phyloP scores from a whole-genome alignment of 2,797 vertebrate genomes.

The Avahi laniger region DNA sequence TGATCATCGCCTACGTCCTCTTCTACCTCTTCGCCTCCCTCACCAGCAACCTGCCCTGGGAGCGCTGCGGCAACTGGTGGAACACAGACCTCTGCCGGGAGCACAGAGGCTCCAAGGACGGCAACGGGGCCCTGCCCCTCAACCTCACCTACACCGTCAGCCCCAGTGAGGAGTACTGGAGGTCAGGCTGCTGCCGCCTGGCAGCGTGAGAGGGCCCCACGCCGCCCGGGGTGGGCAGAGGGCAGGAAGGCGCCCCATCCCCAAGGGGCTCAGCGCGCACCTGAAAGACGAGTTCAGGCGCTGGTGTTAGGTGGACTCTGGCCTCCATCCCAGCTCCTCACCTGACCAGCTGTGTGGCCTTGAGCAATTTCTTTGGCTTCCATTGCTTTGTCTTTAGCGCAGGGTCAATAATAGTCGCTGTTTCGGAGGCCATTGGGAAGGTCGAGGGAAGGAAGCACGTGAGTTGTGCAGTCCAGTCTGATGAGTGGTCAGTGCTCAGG shows the following conservation, averaged over 20 bases:
- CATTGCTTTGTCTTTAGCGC: neutral
- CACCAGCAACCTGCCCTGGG: conserved; percentile 88
- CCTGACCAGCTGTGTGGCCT: neutral
- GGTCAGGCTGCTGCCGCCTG: conserved; percentile 69
- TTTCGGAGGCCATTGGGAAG: neutral
- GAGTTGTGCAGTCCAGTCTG: neutral
- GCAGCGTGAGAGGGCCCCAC: accelerated
- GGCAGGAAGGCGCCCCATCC: accelerated
- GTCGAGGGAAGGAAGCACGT: neutral
- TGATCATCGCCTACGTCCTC: conserved; percentile 90
- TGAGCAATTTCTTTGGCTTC: neutral
- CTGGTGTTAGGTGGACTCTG: neutral
- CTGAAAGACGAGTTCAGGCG: neutral
- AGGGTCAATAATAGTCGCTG: too few species aligned
- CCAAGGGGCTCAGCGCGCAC: accelerated
- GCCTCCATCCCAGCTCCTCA: neutral
- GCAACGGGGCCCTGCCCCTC: conserved; percentile 80
- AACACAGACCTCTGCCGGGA: conserved; percentile 87
- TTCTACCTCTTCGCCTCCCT: conserved; percentile 91
- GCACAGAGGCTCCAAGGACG: conserved; percentile 80
- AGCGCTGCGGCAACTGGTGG: conserved; percentile 89
- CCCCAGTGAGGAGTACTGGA: conserved; percentile 91
- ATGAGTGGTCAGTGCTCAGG: neutral
- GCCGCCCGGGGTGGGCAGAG: accelerated
- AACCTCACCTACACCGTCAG: conserved; percentile 87